Conservation (phyloP, 2,888 invertebrate genomes). For the Diaphora mendica region DNA sequence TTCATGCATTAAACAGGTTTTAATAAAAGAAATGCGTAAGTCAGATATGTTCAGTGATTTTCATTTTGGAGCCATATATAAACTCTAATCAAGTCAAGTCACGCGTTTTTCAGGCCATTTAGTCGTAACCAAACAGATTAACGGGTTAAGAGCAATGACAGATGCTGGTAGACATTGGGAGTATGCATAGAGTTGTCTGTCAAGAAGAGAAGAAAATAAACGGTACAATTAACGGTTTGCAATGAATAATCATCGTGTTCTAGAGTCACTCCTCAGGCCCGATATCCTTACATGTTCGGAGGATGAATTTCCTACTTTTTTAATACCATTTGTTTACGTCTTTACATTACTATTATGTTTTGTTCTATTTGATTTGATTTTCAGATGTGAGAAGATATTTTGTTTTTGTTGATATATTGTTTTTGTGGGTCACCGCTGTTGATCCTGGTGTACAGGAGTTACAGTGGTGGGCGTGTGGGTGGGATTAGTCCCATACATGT, state of each 20-base stretch:
- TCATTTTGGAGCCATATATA: background rate
- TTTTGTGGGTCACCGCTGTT: too few species aligned
- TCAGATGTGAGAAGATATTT: too few species aligned
- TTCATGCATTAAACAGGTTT: slow-evolving; percentile 76
- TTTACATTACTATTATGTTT: background rate
- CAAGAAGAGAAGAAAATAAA: background rate
- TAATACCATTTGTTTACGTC: background rate
- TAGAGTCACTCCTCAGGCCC: background rate
- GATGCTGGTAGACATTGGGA: background rate
- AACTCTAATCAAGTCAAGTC: background rate
- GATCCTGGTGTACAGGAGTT: too few species aligned
- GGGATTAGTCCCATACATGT: too few species aligned
- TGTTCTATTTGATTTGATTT: background rate
- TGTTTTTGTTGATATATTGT: too few species aligned
- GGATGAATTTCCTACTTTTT: background rate
- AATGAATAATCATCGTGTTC: background rate
- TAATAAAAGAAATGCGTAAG: slow-evolving; percentile 57
- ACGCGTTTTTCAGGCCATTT: background rate
- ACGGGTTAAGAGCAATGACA: background rate
- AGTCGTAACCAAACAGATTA: background rate
- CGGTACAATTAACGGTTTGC: too few species aligned
- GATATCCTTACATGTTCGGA: background rate
- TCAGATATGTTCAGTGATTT: background rate
- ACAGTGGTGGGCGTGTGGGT: too few species aligned
- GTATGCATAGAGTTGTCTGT: background rate